Percentiles rank a stretch among this genome's conserved stretches.
phyloP scores from a whole-genome alignment of 1,140 invertebrate genomes.

The Drosophila baimaii region DNA sequence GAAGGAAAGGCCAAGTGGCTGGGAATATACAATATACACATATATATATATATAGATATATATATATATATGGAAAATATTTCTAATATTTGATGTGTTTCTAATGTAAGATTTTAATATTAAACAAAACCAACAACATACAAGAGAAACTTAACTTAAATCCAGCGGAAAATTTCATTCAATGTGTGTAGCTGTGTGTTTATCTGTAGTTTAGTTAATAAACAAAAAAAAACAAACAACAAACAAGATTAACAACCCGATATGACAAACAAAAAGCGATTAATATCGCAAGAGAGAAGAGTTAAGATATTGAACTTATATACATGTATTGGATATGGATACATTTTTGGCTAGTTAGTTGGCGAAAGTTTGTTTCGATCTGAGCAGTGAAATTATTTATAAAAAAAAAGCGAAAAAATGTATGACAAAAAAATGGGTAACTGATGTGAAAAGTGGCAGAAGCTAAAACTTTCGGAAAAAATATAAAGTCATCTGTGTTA shows the following conservation, averaged over 20 bases:
- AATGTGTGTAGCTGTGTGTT: constrained; percentile 56
- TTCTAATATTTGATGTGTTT: constrained; percentile 79
- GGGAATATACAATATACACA: constrained; percentile 45
- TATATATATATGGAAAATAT: constrained; percentile 62
- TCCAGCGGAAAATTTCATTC: constrained; percentile 50
- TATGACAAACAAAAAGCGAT: constrained; percentile 38
- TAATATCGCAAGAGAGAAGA: constrained; percentile 12
- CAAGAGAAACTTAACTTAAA: constrained; percentile 41
- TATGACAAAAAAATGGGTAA: constrained; percentile 55
- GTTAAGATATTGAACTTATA: constrained; percentile 30
- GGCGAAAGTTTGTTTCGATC: constrained; percentile 56
- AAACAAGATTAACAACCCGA: constrained; percentile 34
- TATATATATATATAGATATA: constrained; percentile 43
- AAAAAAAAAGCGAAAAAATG: constrained; percentile 42
- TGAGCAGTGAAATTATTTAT: constrained; percentile 51
- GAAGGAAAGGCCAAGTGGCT: constrained; percentile 30
- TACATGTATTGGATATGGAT: constrained; percentile 25
- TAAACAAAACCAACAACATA: constrained; percentile 57
- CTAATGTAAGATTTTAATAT: constrained; percentile 77
- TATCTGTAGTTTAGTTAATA: constrained; percentile 56
- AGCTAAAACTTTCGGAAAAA: constrained; percentile 70
- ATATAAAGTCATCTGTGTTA: constrained; percentile 84
- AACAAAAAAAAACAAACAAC: constrained; percentile 34
- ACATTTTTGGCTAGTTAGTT: constrained; percentile 45
- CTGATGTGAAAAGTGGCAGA: constrained; percentile 39